These are phyloP conservation scores for Megaustenia siamemsis DNA, from an alignment of 2,888 invertebrate species.

Conservation along the genomic window DNA sequence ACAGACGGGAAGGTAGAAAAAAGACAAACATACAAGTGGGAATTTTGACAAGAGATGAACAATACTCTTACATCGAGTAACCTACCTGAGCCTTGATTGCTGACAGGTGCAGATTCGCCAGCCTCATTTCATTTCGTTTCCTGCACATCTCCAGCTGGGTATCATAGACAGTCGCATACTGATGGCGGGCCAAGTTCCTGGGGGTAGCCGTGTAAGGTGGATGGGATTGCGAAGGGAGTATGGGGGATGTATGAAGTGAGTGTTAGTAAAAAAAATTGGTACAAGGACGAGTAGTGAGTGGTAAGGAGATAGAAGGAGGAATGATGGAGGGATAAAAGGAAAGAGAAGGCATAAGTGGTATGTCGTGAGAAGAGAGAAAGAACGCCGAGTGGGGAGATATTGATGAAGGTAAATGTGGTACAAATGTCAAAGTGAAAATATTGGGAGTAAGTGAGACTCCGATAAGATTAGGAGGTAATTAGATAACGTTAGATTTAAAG, in stretches of 20 bases:
- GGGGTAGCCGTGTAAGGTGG: not conserved
- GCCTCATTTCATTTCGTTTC: constrained; percentile 94
- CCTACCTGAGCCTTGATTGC: constrained; percentile 94
- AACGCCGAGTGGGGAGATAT: not conserved
- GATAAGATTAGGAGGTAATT: too few species aligned
- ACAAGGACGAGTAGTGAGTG: not conserved
- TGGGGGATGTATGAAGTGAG: not conserved
- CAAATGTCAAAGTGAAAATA: not conserved
- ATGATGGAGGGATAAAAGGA: not conserved
- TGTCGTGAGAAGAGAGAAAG: not conserved
- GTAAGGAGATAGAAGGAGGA: constrained; percentile 19
- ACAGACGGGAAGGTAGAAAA: constrained; percentile 27
- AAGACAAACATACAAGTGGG: not conserved
- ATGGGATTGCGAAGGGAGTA: not conserved
- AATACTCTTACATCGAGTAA: not conserved
- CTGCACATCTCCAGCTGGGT: constrained; percentile 96
- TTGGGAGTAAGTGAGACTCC: too few species aligned
- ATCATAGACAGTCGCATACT: constrained; percentile 96
- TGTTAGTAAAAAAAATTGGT: not conserved
- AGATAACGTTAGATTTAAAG: too few species aligned
- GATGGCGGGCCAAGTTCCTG: constrained; percentile 81
- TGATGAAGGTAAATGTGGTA: too few species aligned
- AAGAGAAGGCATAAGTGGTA: constrained; percentile 18
- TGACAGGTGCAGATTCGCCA: constrained; percentile 93
- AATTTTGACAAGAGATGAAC: too few species aligned